Evolutionary conservation across 2,113 vertebrate genomes (phyloP).

Genomic region (Gymnarchus niloticus): DNA sequence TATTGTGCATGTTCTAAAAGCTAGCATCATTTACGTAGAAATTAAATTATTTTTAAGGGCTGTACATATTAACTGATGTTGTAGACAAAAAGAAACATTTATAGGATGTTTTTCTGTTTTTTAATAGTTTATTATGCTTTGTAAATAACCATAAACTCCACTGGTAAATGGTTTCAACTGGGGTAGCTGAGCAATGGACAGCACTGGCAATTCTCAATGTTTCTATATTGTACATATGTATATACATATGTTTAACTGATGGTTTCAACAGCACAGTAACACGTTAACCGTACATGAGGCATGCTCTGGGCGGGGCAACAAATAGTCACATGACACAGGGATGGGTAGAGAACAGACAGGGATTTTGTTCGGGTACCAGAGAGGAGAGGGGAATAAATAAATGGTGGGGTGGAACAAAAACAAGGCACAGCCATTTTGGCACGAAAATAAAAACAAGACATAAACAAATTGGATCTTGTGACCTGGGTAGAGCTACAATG

Average conservation of each 20-base stretch:
- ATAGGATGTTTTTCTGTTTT: constrained; percentile 82
- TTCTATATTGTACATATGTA: constrained; percentile 92
- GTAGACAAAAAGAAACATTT: constrained; percentile 74
- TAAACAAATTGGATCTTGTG: not conserved
- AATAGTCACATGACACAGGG: not conserved
- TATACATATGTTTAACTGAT: constrained; percentile 75
- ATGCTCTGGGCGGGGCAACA: not conserved
- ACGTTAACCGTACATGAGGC: constrained; percentile 64
- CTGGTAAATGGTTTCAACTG: constrained; percentile 55
- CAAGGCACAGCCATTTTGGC: not conserved
- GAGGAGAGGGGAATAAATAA: not conserved
- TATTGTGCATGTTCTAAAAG: constrained; percentile 59
- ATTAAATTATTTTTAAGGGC: constrained; percentile 99
- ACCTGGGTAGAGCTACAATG: not conserved
- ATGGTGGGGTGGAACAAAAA: not conserved
- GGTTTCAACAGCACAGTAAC: constrained; percentile 82
- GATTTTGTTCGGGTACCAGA: not conserved
- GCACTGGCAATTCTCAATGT: constrained; percentile 75
- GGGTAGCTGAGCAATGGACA: constrained; percentile 61
- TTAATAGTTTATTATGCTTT: constrained; percentile 74
- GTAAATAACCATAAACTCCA: constrained; percentile 81
- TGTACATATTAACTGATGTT: constrained; percentile 87
- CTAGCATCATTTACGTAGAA: constrained; percentile 82
- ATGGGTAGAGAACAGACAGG: not conserved
- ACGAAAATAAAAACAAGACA: not conserved